Conservation (phyloP, 2,888 invertebrate genomes). For the Heliconius aoede region DNA sequence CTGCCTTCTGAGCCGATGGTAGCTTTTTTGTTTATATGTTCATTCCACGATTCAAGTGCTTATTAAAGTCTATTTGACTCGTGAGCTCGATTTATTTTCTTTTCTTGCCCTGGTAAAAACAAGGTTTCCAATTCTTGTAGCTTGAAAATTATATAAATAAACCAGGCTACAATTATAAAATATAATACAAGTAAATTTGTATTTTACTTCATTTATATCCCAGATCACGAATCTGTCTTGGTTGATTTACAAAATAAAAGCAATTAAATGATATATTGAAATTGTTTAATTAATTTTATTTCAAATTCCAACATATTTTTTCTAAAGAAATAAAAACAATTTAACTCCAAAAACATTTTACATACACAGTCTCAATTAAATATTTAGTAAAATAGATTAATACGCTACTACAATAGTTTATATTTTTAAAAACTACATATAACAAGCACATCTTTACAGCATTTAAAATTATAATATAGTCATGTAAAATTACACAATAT, state of each 20-base stretch:
- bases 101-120: not conserved
- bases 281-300: conserved; percentile 49
- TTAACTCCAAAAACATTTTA: conserved; percentile 51
- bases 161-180: too few species aligned
- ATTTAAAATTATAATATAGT: conserved; percentile 42
- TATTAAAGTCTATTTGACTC: too few species aligned
- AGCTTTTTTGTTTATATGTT: too few species aligned
- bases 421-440: conserved; percentile 46
- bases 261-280: conserved; percentile 38
- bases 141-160: too few species aligned
- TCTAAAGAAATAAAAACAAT: conserved; percentile 53
- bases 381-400: conserved; percentile 49
- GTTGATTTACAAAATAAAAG: conserved; percentile 38
- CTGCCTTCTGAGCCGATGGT: too few species aligned
- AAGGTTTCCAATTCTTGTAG: too few species aligned
- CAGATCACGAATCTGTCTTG: not conserved
- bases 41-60: too few species aligned
- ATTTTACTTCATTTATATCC: too few species aligned
- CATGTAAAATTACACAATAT: conserved; percentile 40
- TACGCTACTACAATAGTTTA: conserved; percentile 47
- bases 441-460: conserved; percentile 45
- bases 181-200: too few species aligned
- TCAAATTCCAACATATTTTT: conserved; percentile 49
- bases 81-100: too few species aligned
- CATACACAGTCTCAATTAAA: conserved; percentile 55